Percentiles rank a stretch among this genome's conserved stretches.
Evolutionary conservation across 2,797 vertebrate genomes (phyloP).

Genomic region (Semotilus atromaculatus): DNA sequence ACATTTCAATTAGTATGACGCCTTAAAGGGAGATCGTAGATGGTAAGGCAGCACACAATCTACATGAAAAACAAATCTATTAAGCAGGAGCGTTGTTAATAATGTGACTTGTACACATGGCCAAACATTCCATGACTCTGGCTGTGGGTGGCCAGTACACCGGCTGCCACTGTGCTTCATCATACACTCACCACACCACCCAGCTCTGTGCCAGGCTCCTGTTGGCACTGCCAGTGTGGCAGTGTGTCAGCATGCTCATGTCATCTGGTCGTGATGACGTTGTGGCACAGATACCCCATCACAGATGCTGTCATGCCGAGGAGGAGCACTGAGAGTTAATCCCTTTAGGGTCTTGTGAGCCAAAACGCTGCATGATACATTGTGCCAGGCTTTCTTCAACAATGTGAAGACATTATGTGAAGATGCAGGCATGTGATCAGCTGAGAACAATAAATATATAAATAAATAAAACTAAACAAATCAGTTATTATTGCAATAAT

Average conservation of each 20-base stretch:
- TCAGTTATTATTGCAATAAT: too few species aligned
- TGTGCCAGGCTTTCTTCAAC: slow-evolving; percentile 40
- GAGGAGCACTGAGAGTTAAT: slow-evolving; percentile 66
- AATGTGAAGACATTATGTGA: slow-evolving; percentile 1
- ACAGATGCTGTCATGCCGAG: slow-evolving; percentile 61
- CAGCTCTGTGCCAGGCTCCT: slow-evolving; percentile 44
- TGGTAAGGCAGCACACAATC: not conserved
- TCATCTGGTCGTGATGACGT: slow-evolving; percentile 70
- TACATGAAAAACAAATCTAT: not conserved
- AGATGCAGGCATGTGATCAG: not conserved
- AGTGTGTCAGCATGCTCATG: slow-evolving; percentile 66
- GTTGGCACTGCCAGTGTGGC: slow-evolving; percentile 56
- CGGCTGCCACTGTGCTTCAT: slow-evolving; percentile 34
- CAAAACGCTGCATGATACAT: slow-evolving; percentile 59
- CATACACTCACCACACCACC: slow-evolving; percentile 18
- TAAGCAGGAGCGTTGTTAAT: not conserved
- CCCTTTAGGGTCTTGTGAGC: slow-evolving; percentile 60
- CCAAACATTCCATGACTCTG: slow-evolving; percentile 44
- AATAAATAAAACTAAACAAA: not conserved
- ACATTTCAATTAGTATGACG: not conserved
- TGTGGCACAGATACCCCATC: slow-evolving; percentile 54
- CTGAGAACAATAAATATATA: not conserved
- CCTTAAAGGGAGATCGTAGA: not conserved
- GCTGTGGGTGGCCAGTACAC: slow-evolving; percentile 29
- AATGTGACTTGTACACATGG: slow-evolving; percentile 12